A percentile compares a stretch with the other conserved stretches of the same genome.
Conservation (phyloP, 2,888 invertebrate genomes). For the Portevinia maculata region DNA sequence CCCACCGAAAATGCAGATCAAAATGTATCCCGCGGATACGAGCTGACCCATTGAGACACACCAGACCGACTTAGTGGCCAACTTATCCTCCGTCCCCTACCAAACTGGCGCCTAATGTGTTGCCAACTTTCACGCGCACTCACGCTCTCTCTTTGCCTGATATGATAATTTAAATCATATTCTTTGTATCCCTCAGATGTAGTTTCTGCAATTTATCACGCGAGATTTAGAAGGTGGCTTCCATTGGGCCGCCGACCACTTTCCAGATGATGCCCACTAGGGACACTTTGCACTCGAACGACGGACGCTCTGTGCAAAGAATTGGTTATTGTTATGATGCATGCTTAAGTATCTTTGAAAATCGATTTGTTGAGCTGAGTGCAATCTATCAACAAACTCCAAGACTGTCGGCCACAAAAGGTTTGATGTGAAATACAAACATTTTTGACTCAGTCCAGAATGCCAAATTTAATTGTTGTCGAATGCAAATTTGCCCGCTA, state of each 20-base stretch:
- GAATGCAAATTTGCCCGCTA: constrained; percentile 34
- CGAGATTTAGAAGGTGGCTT: constrained; percentile 50
- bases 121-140: constrained; percentile 61
- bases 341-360: constrained; percentile 22
- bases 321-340: constrained; percentile 41
- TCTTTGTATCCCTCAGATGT: constrained; percentile 53
- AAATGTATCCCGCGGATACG: constrained; percentile 71
- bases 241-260: constrained; percentile 31
- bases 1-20: constrained; percentile 69
- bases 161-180: constrained; percentile 72
- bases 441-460: constrained; percentile 10
- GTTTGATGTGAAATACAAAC: neutral
- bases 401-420: constrained; percentile 5
- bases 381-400: constrained; percentile 24
- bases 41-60: constrained; percentile 68
- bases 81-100: constrained; percentile 54
- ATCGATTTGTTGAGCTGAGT: constrained; percentile 40
- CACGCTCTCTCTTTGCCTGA: constrained; percentile 56
- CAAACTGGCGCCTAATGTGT: constrained; percentile 67
- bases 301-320: constrained; percentile 14
- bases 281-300: constrained; percentile 31
- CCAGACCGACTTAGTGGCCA: constrained; percentile 60
- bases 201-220: constrained; percentile 69
- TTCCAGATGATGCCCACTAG: constrained; percentile 35
- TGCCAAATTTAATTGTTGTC: constrained; percentile 23